Conservation (phyloP, 2,888 invertebrate species). For the Leptothorax acervorum region DNA sequence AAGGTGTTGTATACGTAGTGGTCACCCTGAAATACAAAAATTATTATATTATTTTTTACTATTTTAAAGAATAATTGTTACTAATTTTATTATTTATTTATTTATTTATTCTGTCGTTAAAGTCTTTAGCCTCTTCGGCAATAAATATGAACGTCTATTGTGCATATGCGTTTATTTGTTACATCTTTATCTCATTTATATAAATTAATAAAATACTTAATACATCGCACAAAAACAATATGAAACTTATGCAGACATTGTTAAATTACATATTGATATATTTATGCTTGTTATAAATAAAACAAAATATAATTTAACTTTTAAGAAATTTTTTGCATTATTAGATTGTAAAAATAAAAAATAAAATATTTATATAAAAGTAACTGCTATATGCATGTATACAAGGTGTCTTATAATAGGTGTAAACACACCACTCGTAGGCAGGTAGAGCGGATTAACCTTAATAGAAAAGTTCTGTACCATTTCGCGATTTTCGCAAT, state of each 20-base stretch:
- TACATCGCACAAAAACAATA: constrained; percentile 23
- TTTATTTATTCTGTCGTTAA: constrained; percentile 14
- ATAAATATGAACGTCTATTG: neutral
- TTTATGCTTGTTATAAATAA: constrained; percentile 24
- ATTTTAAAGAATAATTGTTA: neutral
- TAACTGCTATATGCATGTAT: neutral
- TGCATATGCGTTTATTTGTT: neutral
- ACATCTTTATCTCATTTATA: constrained; percentile 1
- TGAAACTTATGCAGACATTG: constrained; percentile 5
- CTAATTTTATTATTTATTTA: constrained; percentile 5
- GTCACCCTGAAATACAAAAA: constrained; percentile 84
- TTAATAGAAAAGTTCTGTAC: neutral
- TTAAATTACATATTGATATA: constrained; percentile 19
- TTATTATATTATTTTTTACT: constrained; percentile 32
- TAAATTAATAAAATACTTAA: constrained; percentile 25
- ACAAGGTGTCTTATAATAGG: neutral
- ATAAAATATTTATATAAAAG: constrained; percentile 3
- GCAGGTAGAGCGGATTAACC: neutral
- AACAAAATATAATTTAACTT: constrained; percentile 14
- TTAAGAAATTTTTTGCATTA: neutral
- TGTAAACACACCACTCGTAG: neutral
- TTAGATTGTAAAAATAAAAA: neutral
- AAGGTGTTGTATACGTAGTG: constrained; percentile 85
- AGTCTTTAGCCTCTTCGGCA: neutral
- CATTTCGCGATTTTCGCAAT: neutral